phyloP scores from a whole-genome alignment of 2,797 vertebrate species.

The Danionella dracula region DNA sequence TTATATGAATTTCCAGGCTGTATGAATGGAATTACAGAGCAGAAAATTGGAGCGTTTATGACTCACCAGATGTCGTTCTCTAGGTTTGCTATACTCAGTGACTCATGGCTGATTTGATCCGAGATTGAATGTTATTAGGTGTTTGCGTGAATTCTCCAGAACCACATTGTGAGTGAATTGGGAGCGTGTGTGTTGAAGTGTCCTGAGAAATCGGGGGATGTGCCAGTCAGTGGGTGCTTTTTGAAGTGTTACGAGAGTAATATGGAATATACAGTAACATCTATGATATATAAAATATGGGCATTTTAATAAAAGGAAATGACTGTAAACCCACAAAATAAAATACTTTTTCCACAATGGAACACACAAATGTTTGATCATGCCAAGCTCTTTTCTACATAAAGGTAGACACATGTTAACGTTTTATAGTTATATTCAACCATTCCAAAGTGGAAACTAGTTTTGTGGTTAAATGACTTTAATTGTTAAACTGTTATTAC shows the following conservation, averaged over 20 bases:
- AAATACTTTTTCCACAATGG: too few relatives aligned
- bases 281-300: too few relatives aligned
- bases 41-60: conserved; percentile 21
- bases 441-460: too few relatives aligned
- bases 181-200: not conserved
- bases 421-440: too few relatives aligned
- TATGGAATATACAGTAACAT: not conserved
- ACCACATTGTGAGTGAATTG: not conserved
- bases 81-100: not conserved
- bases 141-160: conserved; percentile 6
- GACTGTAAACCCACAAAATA: too few relatives aligned
- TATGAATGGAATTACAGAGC: conserved; percentile 19
- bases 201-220: not conserved
- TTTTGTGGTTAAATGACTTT: too few relatives aligned
- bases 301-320: too few relatives aligned
- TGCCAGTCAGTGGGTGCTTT: not conserved
- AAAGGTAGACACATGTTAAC: too few relatives aligned
- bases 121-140: not conserved
- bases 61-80: conserved; percentile 2
- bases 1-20: conserved; percentile 12
- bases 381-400: too few relatives aligned
- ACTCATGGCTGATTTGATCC: conserved; percentile 6
- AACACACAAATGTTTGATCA: too few relatives aligned
- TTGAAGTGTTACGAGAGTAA: not conserved
- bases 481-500: too few relatives aligned